Base-by-base conservation (phyloP, 64 coral and sea anemone species). In the Actinia equina region DNA sequence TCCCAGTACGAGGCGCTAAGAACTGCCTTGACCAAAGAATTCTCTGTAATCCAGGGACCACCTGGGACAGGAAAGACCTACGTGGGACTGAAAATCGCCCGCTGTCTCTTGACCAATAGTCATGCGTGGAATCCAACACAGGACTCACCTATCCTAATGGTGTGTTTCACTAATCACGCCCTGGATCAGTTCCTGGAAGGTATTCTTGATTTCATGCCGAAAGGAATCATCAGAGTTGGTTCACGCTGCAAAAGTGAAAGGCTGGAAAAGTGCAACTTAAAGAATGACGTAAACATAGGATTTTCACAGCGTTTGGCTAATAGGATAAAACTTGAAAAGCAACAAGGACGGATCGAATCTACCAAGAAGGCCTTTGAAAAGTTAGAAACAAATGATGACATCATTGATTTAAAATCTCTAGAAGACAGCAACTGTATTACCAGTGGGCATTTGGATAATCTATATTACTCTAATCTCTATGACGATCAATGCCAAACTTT, bases 21-120 rank as follows among this genome's bases (percentile, higher is more conserved):
- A 83, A 98, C 92, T 0, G 95, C 91, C 41, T 71, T 98, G 17
- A 98, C 95, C 25, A 98, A 83, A 58, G 95, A 98, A 27, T 91
- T 98, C 77, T 93, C 92, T 18, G 89, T 98, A 10, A 98, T 98
- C 67, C 95, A 98, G 70, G 95, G 95, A 27, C 95, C 95, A 44
- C 95, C 95, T 43, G 95, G 95, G 52, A 98, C 95, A 7, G 95
- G 95, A 5, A 98, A 98, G 53, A 98, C 95, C 11, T 98, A 93
- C 42, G 85, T 98, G 76, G 95, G 91, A 64, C 78, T 93, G 26
- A 94, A 89, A 81, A 93, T 98, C 56, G 86, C 92, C 3, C 57
- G 79, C 52, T 89, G 63, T 41, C 57, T 95, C 15, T 82, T 92
- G 65, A 86, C 60, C 12, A 92, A 92, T n/a, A 63, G 63, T 25